Evolutionary conservation across 2,888 invertebrate species (phyloP).

Genomic region (Alviniconcha strummeri): DNA sequence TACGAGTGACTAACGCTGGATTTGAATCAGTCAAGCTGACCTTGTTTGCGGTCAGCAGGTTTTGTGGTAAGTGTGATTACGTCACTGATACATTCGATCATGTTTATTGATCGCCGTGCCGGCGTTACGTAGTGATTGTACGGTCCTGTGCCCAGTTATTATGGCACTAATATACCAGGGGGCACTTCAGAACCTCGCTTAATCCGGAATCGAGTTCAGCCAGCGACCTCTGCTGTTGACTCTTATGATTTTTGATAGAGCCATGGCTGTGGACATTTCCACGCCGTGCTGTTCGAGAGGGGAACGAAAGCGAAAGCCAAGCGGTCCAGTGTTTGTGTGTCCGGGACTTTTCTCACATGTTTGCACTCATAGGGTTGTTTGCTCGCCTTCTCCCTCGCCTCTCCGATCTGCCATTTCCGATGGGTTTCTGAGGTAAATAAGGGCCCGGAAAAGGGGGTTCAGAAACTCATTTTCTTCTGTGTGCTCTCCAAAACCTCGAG

Average conservation of each 20-base stretch:
- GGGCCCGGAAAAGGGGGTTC: not conserved
- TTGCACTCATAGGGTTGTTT: slow-evolving; percentile 19
- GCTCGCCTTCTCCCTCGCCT: not conserved
- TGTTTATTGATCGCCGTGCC: too few species aligned
- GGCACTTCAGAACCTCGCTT: not conserved
- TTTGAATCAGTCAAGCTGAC: too few species aligned
- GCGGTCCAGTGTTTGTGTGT: not conserved
- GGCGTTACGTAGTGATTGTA: too few species aligned
- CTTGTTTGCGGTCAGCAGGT: too few species aligned
- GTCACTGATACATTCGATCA: too few species aligned
- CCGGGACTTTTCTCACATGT: not conserved
- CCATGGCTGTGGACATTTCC: not conserved
- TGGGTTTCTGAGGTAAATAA: slow-evolving; percentile 21
- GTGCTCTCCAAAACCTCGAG: not conserved
- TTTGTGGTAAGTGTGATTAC: too few species aligned
- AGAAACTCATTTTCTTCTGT: slow-evolving; percentile 1
- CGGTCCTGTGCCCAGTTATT: too few species aligned
- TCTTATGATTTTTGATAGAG: slow-evolving; percentile 9
- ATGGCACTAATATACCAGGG: too few species aligned
- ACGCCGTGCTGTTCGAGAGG: not conserved
- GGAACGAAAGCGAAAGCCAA: not conserved
- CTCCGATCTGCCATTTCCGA: slow-evolving; percentile 21
- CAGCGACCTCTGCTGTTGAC: slow-evolving; percentile 8
- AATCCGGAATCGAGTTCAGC: slow-evolving; percentile 16
- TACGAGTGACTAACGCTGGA: too few species aligned